Evolutionary conservation across 1,140 invertebrate species (phyloP).

Genomic region (Brachionus plicatilis): DNA sequence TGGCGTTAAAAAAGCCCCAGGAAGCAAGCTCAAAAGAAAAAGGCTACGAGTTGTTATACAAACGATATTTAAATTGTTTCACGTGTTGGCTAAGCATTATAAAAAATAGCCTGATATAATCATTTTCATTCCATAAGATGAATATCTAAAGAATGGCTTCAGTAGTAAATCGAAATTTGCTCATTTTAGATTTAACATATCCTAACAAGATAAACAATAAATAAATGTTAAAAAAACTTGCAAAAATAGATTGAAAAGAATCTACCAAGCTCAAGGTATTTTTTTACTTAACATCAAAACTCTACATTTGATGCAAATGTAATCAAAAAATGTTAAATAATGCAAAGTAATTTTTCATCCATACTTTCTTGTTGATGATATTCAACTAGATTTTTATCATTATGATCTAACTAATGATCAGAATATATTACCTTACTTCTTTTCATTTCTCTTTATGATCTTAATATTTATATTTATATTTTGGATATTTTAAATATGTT

Average conservation of each 20-base stretch:
- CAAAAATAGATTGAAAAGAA: background rate
- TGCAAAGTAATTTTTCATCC: no score
- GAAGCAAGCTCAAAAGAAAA: background rate
- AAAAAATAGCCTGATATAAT: background rate
- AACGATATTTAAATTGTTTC: background rate
- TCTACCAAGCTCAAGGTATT: background rate
- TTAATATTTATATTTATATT: no score
- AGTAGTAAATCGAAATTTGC: background rate
- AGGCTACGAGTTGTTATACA: background rate
- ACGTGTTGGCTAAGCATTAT: background rate
- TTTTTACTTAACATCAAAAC: background rate
- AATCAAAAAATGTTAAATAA: no score
- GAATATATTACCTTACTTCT: no score
- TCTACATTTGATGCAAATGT: background rate
- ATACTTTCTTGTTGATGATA: no score
- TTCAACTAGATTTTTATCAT: no score
- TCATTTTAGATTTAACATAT: background rate
- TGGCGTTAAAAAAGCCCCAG: background rate
- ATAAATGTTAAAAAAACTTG: conserved; percentile 2
- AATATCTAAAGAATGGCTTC: background rate
- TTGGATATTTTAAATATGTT: no score
- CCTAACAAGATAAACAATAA: background rate
- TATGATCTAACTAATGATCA: no score
- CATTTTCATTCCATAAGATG: background rate
- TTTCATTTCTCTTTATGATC: no score